These are phyloP conservation scores for Asbolus verrucosus DNA, from an alignment of 1,140 invertebrate species.

Conservation along the genomic window DNA sequence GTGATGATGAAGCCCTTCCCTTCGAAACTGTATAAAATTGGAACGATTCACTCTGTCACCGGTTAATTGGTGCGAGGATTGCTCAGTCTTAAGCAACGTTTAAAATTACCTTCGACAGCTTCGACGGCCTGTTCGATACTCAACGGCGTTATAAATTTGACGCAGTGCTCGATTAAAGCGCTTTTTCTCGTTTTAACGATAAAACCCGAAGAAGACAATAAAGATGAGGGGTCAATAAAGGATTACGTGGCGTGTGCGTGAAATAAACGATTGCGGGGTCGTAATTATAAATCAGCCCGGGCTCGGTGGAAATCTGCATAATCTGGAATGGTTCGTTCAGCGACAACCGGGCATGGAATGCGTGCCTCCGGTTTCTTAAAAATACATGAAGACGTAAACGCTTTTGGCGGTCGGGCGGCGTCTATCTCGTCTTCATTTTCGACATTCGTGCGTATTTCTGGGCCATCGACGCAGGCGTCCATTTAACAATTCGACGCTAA, in stretches of 20 bases:
- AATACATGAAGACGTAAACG: conserved; percentile 4
- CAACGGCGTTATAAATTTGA: conserved; percentile 4
- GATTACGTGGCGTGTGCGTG: conserved; percentile 11
- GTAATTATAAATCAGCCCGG: conserved; percentile 32
- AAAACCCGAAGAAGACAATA: conserved; percentile 5
- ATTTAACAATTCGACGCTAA: conserved; percentile 2
- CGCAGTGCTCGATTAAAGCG: neutral
- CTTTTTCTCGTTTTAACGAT: conserved; percentile 19
- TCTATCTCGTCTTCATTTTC: conserved; percentile 1
- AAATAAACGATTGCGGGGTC: neutral
- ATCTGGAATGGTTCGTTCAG: conserved; percentile 37
- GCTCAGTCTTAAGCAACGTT: conserved; percentile 33
- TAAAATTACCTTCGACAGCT: conserved; percentile 33
- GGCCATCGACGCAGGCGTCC: neutral
- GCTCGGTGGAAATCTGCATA: conserved; percentile 27
- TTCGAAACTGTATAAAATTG: conserved; percentile 26
- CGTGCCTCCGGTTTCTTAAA: conserved; percentile 2
- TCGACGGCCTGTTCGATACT: conserved; percentile 7
- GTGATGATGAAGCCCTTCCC: conserved; percentile 21
- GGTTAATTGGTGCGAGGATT: conserved; percentile 26
- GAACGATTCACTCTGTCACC: conserved; percentile 23
- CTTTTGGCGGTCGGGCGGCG: neutral
- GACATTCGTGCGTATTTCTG: conserved; percentile 2
- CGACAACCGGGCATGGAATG: conserved; percentile 33
- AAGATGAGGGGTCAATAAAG: neutral